These are phyloP conservation scores for Glaucopsyche alexis DNA, from an alignment of 2,888 invertebrate genomes.

Conservation along the genomic window DNA sequence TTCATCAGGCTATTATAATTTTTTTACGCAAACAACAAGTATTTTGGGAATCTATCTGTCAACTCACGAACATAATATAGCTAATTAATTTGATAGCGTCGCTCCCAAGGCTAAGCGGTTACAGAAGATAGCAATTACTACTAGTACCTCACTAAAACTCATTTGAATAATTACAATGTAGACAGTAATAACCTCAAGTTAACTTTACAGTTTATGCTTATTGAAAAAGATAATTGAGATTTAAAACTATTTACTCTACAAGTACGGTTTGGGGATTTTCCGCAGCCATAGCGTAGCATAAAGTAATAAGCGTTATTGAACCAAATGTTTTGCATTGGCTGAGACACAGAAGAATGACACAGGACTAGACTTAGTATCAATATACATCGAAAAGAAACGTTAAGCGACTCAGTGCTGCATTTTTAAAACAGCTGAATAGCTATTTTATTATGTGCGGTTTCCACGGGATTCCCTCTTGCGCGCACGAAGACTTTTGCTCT, in stretches of 20 bases:
- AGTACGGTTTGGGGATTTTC: neutral
- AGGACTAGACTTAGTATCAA: too few species aligned
- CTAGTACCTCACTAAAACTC: neutral
- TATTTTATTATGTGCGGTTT: too few species aligned
- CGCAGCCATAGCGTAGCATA: neutral
- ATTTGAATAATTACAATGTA: slow-evolving; percentile 13
- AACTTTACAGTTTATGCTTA: neutral
- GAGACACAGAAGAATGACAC: too few species aligned
- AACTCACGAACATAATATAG: slow-evolving; percentile 18
- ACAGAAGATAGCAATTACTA: neutral
- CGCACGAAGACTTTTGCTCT: too few species aligned
- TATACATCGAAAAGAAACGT: too few species aligned
- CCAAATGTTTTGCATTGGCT: neutral
- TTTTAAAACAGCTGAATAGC: too few species aligned
- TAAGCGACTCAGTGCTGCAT: too few species aligned
- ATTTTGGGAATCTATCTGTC: slow-evolving; percentile 2
- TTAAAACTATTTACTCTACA: neutral
- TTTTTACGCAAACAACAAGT: neutral
- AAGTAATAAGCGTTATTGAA: neutral
- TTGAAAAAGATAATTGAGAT: neutral
- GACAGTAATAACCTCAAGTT: neutral
- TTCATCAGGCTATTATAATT: neutral
- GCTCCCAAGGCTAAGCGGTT: slow-evolving; percentile 8
- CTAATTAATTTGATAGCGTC: slow-evolving; percentile 20
- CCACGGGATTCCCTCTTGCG: too few species aligned